Evolutionary conservation across 2,888 invertebrate species (phyloP).

Genomic region (Euclidia mi): DNA sequence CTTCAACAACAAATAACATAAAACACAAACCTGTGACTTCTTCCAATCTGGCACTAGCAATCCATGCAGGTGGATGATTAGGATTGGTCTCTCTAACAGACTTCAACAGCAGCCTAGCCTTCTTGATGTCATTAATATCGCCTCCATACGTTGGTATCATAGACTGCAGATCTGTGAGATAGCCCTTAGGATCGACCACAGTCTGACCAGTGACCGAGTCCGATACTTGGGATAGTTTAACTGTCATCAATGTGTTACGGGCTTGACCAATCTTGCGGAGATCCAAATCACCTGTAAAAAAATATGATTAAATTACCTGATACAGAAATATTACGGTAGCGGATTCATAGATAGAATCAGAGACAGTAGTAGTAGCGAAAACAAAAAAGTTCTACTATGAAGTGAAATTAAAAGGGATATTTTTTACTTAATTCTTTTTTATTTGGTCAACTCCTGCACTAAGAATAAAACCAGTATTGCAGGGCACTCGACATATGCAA

Average conservation of each 20-base stretch:
- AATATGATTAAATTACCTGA: background rate
- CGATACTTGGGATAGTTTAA: slow-evolving; percentile 98
- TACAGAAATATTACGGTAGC: too few species aligned
- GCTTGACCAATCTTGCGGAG: slow-evolving; percentile 99
- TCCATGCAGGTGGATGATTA: slow-evolving; percentile 99
- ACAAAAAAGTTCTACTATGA: too few species aligned
- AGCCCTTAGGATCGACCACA: slow-evolving; percentile 99
- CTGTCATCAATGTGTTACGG: slow-evolving; percentile 99
- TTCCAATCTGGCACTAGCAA: slow-evolving; percentile 99
- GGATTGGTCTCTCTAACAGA: slow-evolving; percentile 99
- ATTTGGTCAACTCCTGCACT: too few species aligned
- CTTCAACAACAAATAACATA: background rate
- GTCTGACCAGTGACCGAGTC: slow-evolving; percentile 99
- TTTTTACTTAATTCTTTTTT: too few species aligned
- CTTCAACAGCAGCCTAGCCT: slow-evolving; percentile 97
- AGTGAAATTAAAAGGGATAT: too few species aligned
- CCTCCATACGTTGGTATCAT: slow-evolving; percentile 99
- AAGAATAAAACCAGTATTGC: too few species aligned
- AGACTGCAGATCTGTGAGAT: slow-evolving; percentile 99
- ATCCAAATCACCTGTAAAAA: slow-evolving; percentile 95
- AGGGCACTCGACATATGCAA: too few species aligned
- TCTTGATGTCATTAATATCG: slow-evolving; percentile 99
- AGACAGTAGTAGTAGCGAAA: too few species aligned
- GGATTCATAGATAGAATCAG: too few species aligned
- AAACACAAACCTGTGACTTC: slow-evolving; percentile 96